These are phyloP conservation scores for Eunapius fragilis DNA, from an alignment of 37 sponge, comb jelly and placozoan species.

Conservation along the genomic window DNA sequence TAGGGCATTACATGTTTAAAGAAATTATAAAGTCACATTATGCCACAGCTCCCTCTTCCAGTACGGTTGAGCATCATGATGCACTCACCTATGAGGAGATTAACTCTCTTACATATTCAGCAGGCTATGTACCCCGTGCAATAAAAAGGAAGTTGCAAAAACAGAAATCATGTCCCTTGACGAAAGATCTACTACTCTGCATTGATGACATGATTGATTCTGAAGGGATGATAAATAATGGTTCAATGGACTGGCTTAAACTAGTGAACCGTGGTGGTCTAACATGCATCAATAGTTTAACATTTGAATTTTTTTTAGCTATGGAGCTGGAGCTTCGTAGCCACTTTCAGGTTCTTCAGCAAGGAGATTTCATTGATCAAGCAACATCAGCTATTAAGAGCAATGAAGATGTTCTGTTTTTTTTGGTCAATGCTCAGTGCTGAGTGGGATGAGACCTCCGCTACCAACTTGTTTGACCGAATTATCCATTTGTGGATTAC, in stretches of 20 bases:
- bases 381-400: not conserved
- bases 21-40: not conserved
- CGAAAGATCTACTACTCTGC: constrained; percentile 24
- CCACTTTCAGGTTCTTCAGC: constrained; percentile 1
- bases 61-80: not conserved
- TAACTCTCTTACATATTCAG: constrained; percentile 17
- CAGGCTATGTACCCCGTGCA: constrained; percentile 28
- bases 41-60: not conserved
- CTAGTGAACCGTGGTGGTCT: constrained; percentile 29
- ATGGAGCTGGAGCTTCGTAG: constrained; percentile 18
- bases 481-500: constrained; percentile 7
- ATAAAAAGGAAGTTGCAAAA: constrained; percentile 13
- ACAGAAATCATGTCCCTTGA: constrained; percentile 7
- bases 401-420: constrained; percentile 17
- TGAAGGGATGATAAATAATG: constrained; percentile 5
- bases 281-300: constrained; percentile 7
- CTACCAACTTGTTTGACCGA: not conserved
- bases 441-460: constrained; percentile 24
- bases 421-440: constrained; percentile 16
- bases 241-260: constrained; percentile 12
- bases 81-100: constrained; percentile 13
- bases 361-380: constrained; percentile 3
- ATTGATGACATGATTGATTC: constrained; percentile 8
- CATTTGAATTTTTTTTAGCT: constrained; percentile 5
- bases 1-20: constrained; percentile 16